These are phyloP conservation scores for Cecidostiba fungosa DNA, from an alignment of 2,888 invertebrate genomes.

Conservation along the genomic window DNA sequence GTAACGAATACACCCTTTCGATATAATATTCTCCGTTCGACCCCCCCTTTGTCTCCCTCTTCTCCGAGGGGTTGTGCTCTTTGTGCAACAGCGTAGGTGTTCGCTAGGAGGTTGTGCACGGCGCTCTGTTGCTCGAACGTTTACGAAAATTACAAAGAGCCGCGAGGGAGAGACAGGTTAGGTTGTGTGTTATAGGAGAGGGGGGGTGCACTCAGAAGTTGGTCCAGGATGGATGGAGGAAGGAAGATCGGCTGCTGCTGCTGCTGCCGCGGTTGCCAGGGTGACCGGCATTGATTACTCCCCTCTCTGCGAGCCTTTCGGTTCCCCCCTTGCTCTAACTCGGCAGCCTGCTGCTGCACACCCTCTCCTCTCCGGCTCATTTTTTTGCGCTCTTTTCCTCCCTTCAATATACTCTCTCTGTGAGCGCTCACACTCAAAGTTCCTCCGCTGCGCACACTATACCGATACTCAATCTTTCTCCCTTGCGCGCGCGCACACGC, in stretches of 20 bases:
- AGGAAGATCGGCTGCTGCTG: slow-evolving; percentile 77
- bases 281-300: slow-evolving; percentile 79
- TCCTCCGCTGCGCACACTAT: background rate
- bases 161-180: slow-evolving; percentile 25
- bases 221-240: slow-evolving; percentile 73
- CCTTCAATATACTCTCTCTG: slow-evolving; percentile 51
- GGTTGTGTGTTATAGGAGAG: slow-evolving; percentile 41
- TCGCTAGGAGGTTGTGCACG: slow-evolving; percentile 19
- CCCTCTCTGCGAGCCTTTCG: slow-evolving; percentile 68
- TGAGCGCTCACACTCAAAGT: slow-evolving; percentile 6
- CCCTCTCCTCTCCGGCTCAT: slow-evolving; percentile 28
- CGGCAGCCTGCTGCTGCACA: background rate
- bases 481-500: background rate
- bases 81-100: slow-evolving; percentile 51
- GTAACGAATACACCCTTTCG: no score
- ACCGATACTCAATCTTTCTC: slow-evolving; percentile 13
- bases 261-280: slow-evolving; percentile 77
- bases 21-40: no score
- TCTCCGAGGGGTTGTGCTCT: slow-evolving; percentile 30
- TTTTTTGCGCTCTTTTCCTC: slow-evolving; percentile 46
- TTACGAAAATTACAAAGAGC: slow-evolving; percentile 64
- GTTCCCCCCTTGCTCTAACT: slow-evolving; percentile 46
- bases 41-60: slow-evolving; percentile 4
- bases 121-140: slow-evolving; percentile 51
- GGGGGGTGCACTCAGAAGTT: slow-evolving; percentile 64